Evolutionary conservation across 2,113 vertebrate species (phyloP).

Genomic region (Plectropomus leopardus): DNA sequence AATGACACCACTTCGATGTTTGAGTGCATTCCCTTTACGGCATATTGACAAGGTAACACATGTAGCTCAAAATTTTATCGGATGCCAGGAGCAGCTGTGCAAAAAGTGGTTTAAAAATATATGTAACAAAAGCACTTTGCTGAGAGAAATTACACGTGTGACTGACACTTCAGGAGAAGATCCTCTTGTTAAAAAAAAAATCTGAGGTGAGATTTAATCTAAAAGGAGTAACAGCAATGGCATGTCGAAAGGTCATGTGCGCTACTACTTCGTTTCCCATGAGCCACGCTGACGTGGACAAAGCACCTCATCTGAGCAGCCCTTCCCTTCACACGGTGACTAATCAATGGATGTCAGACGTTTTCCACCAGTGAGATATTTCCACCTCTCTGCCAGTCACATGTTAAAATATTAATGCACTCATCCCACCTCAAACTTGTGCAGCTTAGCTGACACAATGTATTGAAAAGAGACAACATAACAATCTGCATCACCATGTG

Average conservation of each 20-base stretch:
- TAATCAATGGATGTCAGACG: conserved; percentile 50
- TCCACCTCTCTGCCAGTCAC: conserved; percentile 20
- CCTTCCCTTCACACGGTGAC: conserved; percentile 38
- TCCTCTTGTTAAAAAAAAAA: neutral
- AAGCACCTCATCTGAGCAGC: conserved; percentile 48
- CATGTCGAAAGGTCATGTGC: conserved; percentile 65
- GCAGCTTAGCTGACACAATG: neutral
- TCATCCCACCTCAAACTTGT: conserved; percentile 19
- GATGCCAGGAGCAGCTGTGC: neutral
- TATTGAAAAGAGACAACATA: neutral
- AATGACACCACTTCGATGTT: conserved; percentile 35
- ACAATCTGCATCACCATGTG: conserved; percentile 12
- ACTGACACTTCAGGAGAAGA: conserved; percentile 6
- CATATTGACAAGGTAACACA: conserved; percentile 13
- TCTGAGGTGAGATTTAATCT: conserved; percentile 55
- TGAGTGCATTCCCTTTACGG: neutral
- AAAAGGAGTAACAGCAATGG: conserved; percentile 33
- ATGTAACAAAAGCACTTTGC: conserved; percentile 40
- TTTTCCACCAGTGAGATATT: conserved; percentile 40
- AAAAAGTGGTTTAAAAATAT: neutral
- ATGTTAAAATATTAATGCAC: conserved; percentile 50
- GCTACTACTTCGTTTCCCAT: conserved; percentile 30
- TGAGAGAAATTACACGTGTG: neutral
- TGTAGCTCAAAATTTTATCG: conserved; percentile 2
- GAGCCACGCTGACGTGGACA: conserved; percentile 58